A percentile compares a stretch with the other conserved stretches of the same genome.
phyloP scores from a whole-genome alignment of 2,797 vertebrate species.

The Dromococcyx pavoninus region DNA sequence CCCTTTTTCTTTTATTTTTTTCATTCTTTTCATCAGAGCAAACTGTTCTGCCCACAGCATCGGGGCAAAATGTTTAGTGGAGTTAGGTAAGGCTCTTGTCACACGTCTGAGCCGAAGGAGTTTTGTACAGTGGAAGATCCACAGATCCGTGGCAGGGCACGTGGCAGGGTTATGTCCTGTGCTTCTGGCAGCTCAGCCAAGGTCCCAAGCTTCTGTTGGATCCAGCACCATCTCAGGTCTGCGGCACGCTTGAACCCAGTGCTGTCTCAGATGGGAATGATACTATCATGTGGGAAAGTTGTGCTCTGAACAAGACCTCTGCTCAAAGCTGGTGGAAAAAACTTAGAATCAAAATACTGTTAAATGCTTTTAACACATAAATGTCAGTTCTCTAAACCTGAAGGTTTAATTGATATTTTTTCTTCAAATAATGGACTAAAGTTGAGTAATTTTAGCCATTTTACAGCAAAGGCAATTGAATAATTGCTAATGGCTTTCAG shows the following conservation, averaged over 20 bases:
- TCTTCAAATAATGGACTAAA: neutral
- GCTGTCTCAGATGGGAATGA: neutral
- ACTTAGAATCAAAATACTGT: neutral
- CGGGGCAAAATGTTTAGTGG: neutral
- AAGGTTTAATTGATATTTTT: constrained; percentile 61
- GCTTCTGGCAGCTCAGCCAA: neutral
- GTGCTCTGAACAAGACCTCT: neutral
- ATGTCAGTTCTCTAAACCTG: neutral
- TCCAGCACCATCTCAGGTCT: neutral
- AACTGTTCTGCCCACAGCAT: fast-evolving
- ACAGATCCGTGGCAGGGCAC: fast-evolving
- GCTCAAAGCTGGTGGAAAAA: neutral
- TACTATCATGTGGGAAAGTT: fast-evolving
- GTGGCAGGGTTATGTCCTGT: neutral
- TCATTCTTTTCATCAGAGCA: neutral
- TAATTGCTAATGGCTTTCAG: constrained; percentile 67
- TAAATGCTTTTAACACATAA: neutral
- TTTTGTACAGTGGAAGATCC: neutral
- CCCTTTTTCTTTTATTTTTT: no score
- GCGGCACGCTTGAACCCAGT: neutral
- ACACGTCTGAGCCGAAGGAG: neutral
- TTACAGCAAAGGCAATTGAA: constrained; percentile 49
- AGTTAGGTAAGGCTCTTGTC: neutral
- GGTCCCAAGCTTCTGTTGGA: neutral
- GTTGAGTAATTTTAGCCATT: constrained; percentile 52